phyloP scores from a whole-genome alignment of 1,140 invertebrate genomes.

The Elysia chlorotica region DNA sequence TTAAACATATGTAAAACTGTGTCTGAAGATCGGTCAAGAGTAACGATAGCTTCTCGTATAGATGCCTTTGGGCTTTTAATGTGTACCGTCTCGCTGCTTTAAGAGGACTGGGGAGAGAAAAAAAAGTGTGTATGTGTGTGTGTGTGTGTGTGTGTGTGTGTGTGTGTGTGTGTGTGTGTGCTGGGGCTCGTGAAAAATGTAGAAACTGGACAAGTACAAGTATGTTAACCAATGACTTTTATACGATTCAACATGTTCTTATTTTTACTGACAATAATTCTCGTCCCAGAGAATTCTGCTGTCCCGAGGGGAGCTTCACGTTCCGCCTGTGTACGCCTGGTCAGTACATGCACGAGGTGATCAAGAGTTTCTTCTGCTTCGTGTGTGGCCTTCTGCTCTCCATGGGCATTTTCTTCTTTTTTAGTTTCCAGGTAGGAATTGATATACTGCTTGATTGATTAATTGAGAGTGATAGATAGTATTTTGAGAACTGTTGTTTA shows the following conservation, averaged over 20 bases:
- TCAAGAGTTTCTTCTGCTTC: constrained; percentile 48
- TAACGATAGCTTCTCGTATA: no score
- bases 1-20: no score
- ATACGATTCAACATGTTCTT: no score
- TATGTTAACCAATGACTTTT: not conserved
- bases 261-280: not conserved
- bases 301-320: constrained; percentile 9
- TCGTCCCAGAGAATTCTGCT: constrained; percentile 11
- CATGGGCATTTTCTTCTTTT: constrained; percentile 35
- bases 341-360: constrained; percentile 41
- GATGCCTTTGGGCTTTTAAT: no score
- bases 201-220: not conserved
- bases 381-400: constrained; percentile 38
- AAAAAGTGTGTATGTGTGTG: not conserved
- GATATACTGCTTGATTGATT: not conserved
- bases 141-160: not conserved
- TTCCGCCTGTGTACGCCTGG: constrained; percentile 24
- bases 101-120: no score
- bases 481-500: not conserved
- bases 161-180: not conserved
- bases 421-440: constrained; percentile 36
- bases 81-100: no score
- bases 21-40: no score
- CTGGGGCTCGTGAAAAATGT: not conserved
- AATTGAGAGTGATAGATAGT: not conserved